A percentile compares a stretch with the other conserved stretches of the same genome.
phyloP scores from a whole-genome alignment of 2,888 invertebrate genomes.

The Teleiodes luculella region DNA sequence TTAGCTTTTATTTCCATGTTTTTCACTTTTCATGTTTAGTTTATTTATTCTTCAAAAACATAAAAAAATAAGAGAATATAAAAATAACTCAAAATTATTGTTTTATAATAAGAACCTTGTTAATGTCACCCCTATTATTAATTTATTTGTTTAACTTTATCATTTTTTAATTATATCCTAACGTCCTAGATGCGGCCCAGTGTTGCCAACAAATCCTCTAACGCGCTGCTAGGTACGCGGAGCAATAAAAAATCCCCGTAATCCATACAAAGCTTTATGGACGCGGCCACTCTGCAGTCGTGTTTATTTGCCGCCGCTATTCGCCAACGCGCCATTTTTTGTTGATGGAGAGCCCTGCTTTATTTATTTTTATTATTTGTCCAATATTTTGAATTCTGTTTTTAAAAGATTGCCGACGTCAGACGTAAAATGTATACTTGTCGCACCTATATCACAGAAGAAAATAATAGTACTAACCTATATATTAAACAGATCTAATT shows the following conservation, averaged over 20 bases:
- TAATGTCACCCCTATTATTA: background rate
- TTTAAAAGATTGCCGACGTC: no score
- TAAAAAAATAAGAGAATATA: no score
- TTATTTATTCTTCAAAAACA: no score
- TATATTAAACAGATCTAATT: no score
- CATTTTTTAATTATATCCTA: no score
- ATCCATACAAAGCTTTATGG: constrained; percentile 53
- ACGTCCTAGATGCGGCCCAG: background rate
- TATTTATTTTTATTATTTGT: background rate
- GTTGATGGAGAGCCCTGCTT: background rate
- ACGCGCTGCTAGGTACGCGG: constrained; percentile 28
- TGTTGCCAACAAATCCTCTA: constrained; percentile 24
- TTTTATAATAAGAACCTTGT: background rate
- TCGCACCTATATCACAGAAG: no score
- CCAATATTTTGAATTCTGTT: background rate
- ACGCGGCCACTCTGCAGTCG: constrained; percentile 23
- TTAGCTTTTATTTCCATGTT: no score
- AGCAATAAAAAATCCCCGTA: constrained; percentile 48
- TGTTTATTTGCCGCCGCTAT: constrained; percentile 5
- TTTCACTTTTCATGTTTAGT: no score
- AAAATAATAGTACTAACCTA: no score
- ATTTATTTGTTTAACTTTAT: no score
- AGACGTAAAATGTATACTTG: no score
- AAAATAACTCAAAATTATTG: no score
- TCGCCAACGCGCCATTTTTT: background rate